A percentile compares a stretch with the other conserved stretches of the same genome.
These are phyloP conservation scores for Apaloderma vittatum DNA, from an alignment of 2,113 vertebrate species.

Conservation along the genomic window DNA sequence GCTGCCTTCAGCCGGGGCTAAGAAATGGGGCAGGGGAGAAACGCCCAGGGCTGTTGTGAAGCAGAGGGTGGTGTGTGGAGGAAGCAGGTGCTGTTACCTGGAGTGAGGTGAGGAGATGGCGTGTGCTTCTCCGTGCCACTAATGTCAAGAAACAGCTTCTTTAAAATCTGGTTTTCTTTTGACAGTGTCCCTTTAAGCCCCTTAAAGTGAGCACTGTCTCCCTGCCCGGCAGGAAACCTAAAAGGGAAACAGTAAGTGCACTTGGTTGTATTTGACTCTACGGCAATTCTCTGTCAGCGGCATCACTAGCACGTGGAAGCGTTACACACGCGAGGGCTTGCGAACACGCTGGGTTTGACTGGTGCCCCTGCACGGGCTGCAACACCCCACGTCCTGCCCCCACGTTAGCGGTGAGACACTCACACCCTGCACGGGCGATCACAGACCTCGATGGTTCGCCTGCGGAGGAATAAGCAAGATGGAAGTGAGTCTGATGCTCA, in stretches of 20 bases:
- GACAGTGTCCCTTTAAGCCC: constrained; percentile 79
- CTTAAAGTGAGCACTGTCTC: constrained; percentile 79
- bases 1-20: not conserved
- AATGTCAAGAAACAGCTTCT: constrained; percentile 29
- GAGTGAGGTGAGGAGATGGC: not conserved
- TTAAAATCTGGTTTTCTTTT: constrained; percentile 78
- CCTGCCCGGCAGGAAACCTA: constrained; percentile 81
- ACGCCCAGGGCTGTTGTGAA: not conserved
- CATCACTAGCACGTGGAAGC: not conserved
- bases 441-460: not conserved
- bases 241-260: constrained; percentile 81
- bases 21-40: not conserved
- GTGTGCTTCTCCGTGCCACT: not conserved
- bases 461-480: not conserved
- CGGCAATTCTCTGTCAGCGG: not conserved
- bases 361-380: not conserved
- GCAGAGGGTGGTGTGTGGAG: not conserved
- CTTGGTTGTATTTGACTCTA: not conserved
- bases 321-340: not conserved
- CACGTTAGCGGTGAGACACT: not conserved
- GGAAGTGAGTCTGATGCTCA: not conserved
- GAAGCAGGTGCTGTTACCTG: not conserved
- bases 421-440: not conserved
- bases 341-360: not conserved
- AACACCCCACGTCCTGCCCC: not conserved